phyloP scores from a whole-genome alignment of 1,140 invertebrate species.

The Cotesia typhae region DNA sequence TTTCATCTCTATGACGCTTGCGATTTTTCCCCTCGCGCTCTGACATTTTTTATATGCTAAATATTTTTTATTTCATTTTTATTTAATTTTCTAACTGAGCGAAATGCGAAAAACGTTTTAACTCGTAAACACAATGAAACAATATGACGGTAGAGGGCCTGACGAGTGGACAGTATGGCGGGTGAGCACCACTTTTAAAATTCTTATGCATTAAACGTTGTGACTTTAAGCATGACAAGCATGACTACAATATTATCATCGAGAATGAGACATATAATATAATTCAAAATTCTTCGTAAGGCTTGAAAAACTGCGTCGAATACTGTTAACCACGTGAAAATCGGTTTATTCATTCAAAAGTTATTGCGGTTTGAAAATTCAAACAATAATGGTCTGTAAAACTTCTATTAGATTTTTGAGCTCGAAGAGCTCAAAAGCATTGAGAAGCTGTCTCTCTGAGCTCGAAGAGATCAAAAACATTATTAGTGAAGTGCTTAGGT shows the following conservation, averaged over 20 bases:
- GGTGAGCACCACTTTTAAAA: background rate
- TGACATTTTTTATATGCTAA: constrained; percentile 1
- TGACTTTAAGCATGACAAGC: constrained; percentile 12
- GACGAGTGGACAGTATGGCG: background rate
- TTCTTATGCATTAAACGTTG: constrained; percentile 9
- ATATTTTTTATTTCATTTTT: background rate
- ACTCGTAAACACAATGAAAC: constrained; percentile 6
- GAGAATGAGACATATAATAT: constrained; percentile 10
- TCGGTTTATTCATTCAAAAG: too few relatives aligned
- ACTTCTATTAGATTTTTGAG: too few relatives aligned
- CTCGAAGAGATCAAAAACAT: too few relatives aligned
- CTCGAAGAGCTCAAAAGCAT: too few relatives aligned
- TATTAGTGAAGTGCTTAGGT: too few relatives aligned
- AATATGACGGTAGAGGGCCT: constrained; percentile 10
- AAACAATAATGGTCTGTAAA: too few relatives aligned
- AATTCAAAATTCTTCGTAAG: too few relatives aligned
- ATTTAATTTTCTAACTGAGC: background rate
- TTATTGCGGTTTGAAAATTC: too few relatives aligned
- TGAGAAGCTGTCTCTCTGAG: too few relatives aligned
- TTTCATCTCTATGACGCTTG: too few relatives aligned
- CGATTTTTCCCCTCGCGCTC: background rate
- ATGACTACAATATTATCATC: constrained; percentile 18
- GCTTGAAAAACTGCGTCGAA: too few relatives aligned
- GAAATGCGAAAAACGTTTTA: background rate
- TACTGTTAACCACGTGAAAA: too few relatives aligned